Evolutionary conservation across 2,113 vertebrate genomes (phyloP).

Genomic region (Mirza zaza): DNA sequence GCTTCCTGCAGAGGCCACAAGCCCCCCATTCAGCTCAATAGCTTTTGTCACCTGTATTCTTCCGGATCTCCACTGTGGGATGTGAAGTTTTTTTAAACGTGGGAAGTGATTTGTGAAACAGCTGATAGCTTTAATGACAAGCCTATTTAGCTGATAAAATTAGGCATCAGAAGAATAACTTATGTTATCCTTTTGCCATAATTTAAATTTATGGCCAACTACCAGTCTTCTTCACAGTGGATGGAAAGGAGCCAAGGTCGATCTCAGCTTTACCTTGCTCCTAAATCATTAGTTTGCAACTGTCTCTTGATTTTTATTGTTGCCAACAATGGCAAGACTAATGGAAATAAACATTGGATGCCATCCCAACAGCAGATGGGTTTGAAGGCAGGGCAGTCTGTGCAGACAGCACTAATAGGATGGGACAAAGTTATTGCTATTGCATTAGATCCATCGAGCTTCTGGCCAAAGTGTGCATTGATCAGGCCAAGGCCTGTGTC

Average conservation of each 20-base stretch:
- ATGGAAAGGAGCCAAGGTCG: constrained; percentile 81
- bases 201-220: constrained; percentile 82
- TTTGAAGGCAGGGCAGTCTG: constrained; percentile 74
- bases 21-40: neutral
- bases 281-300: constrained; percentile 83
- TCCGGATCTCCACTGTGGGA: constrained; percentile 48
- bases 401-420: constrained; percentile 76
- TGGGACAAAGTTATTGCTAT: constrained; percentile 70
- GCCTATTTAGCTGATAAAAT: constrained; percentile 82
- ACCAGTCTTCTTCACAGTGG: constrained; percentile 76
- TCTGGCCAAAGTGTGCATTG: constrained; percentile 76
- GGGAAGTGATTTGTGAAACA: constrained; percentile 81
- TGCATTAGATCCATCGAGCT: constrained; percentile 70
- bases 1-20: neutral
- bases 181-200: constrained; percentile 81
- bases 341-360: constrained; percentile 84
- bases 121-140: constrained; percentile 80
- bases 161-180: constrained; percentile 80
- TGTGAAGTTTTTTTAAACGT: constrained; percentile 55
- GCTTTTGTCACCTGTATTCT: constrained; percentile 43
- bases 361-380: constrained; percentile 78
- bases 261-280: constrained; percentile 63
- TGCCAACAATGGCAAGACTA: constrained; percentile 81
- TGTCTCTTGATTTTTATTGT: constrained; percentile 82
- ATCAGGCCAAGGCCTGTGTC: constrained; percentile 66